Conservation (phyloP, 2,113 vertebrate species). For the Glareola pratincola region DNA sequence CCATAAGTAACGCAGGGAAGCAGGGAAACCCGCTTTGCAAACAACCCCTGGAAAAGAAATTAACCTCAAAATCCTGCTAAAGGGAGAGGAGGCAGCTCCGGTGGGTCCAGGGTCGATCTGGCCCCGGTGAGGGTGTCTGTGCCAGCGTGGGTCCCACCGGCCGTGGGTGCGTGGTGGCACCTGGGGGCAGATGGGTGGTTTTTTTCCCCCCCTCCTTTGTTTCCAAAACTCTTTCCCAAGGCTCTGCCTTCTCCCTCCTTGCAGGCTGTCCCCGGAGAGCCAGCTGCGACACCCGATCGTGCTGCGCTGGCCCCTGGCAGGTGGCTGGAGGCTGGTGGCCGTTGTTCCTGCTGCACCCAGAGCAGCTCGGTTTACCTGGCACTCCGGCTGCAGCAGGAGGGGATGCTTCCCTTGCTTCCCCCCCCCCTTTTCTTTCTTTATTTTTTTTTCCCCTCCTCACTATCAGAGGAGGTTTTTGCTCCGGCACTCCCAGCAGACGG, state of each 20-base stretch:
- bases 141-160: accelerated
- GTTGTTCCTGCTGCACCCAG: background rate
- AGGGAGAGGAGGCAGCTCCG: background rate
- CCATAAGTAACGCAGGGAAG: accelerated
- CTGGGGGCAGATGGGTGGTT: accelerated
- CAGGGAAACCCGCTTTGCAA: background rate
- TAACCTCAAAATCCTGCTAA: background rate
- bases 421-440: background rate
- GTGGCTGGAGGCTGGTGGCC: background rate
- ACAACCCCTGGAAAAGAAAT: background rate
- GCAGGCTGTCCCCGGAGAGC: background rate
- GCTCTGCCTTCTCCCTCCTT: background rate
- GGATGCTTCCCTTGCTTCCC: background rate
- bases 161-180: accelerated
- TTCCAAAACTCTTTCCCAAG: background rate
- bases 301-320: background rate
- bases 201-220: accelerated
- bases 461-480: background rate
- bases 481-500: background rate
- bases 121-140: accelerated
- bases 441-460: background rate
- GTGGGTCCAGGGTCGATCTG: accelerated
- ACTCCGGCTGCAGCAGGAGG: background rate
- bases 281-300: background rate
- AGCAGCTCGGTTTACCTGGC: background rate